These are phyloP conservation scores for Zaprionus camerounensis DNA, from an alignment of 1,140 invertebrate species.

Conservation along the genomic window DNA sequence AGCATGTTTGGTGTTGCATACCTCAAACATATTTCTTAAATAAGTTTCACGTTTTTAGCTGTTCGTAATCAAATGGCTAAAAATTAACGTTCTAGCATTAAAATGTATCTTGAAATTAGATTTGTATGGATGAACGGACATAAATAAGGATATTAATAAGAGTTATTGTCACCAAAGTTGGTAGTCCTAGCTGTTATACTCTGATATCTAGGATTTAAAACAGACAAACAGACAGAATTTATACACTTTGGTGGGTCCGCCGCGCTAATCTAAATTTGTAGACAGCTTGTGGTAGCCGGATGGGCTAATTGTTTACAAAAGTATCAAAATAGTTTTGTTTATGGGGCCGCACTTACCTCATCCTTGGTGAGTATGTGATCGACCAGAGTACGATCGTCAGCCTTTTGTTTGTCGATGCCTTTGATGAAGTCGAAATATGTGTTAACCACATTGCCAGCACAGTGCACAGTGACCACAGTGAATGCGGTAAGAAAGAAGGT, in stretches of 20 bases:
- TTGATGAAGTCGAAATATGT: constrained; percentile 97
- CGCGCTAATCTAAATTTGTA: not conserved
- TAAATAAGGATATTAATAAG: too few species aligned
- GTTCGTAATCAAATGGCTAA: too few species aligned
- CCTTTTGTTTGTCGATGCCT: constrained; percentile 96
- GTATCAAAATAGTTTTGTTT: not conserved
- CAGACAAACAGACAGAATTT: too few species aligned
- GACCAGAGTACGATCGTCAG: constrained; percentile 96
- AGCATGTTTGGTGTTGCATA: too few species aligned
- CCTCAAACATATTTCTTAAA: too few species aligned
- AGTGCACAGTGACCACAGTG: constrained; percentile 95
- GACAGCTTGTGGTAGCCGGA: not conserved
- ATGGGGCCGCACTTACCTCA: constrained; percentile 68
- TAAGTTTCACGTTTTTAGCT: too few species aligned
- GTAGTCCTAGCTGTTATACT: too few species aligned
- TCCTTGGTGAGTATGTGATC: constrained; percentile 91
- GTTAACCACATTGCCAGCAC: constrained; percentile 98
- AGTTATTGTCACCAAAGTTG: too few species aligned
- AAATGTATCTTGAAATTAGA: not conserved
- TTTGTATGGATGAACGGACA: too few species aligned
- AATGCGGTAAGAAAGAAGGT: constrained; percentile 92
- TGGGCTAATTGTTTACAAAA: not conserved
- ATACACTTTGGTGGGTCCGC: too few species aligned
- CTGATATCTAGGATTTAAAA: too few species aligned
- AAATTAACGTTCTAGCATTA: too few species aligned